Percentiles rank a stretch among this genome's conserved stretches.
Evolutionary conservation across 2,888 invertebrate species (phyloP).

Genomic region (Lampropteryx suffumata): DNA sequence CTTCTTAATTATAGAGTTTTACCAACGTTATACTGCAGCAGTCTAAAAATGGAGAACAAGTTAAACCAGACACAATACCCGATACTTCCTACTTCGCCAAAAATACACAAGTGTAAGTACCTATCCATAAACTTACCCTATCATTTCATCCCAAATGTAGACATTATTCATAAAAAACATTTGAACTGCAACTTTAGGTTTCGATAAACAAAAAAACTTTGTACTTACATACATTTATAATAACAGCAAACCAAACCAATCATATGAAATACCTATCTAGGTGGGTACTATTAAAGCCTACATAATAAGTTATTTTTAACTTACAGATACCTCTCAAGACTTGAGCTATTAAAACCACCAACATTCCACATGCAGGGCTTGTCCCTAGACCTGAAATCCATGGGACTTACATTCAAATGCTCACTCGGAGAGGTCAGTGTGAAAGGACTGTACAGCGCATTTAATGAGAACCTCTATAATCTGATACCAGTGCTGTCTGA

Average conservation of each 20-base stretch:
- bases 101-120: constrained; percentile 83
- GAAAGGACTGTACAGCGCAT: constrained; percentile 73
- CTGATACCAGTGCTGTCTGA: constrained; percentile 75
- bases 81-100: constrained; percentile 80
- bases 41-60: constrained; percentile 73
- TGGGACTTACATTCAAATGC: constrained; percentile 63
- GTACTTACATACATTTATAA: too few species aligned
- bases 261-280: too few species aligned
- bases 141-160: too few species aligned
- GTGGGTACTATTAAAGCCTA: too few species aligned
- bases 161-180: too few species aligned
- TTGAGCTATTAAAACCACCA: constrained; percentile 67
- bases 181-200: too few species aligned
- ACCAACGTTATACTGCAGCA: constrained; percentile 82
- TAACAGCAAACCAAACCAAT: too few species aligned
- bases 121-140: too few species aligned
- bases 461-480: constrained; percentile 75
- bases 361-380: constrained; percentile 72
- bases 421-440: constrained; percentile 74
- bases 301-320: not conserved
- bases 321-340: constrained; percentile 67
- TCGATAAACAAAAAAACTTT: too few species aligned
- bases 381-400: constrained; percentile 69
- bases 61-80: constrained; percentile 71
- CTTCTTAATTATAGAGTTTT: constrained; percentile 73